A percentile compares a stretch with the other conserved stretches of the same genome.
Evolutionary conservation across 2,113 vertebrate genomes (phyloP).

Genomic region (Lagopus muta): DNA sequence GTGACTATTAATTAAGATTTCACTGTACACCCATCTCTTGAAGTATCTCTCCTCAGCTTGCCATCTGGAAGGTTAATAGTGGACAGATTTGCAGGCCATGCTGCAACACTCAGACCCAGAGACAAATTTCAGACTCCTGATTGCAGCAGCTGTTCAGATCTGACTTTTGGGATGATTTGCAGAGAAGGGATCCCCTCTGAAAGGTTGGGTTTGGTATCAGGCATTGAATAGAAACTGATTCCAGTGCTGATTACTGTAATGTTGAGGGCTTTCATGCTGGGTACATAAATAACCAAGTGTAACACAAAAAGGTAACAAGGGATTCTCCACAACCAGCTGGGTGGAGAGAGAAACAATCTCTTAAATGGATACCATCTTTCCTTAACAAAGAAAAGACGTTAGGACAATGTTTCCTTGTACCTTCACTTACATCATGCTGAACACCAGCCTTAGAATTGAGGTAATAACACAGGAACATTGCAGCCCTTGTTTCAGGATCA

Average conservation of each 20-base stretch:
- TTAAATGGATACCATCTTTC: neutral
- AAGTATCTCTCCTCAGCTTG: neutral
- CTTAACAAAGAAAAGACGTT: neutral
- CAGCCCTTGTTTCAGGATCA: neutral
- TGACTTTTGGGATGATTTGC: neutral
- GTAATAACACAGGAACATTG: neutral
- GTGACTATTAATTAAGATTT: neutral
- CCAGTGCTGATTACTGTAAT: neutral
- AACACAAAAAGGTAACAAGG: neutral
- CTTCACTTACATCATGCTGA: neutral
- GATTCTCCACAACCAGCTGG: neutral
- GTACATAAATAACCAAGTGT: neutral
- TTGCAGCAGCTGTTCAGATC: neutral
- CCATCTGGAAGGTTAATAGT: slow-evolving; percentile 1
- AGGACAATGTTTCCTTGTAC: neutral
- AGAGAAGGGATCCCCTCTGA: neutral
- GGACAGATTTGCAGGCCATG: neutral
- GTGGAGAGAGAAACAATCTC: neutral
- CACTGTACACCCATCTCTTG: neutral
- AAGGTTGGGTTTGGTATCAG: neutral
- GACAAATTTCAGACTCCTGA: neutral
- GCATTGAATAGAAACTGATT: neutral
- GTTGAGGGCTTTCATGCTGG: neutral
- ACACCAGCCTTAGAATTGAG: neutral
- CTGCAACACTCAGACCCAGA: neutral